Evolutionary conservation across 2,888 invertebrate species (phyloP).

Genomic region (Papilio gigon): DNA sequence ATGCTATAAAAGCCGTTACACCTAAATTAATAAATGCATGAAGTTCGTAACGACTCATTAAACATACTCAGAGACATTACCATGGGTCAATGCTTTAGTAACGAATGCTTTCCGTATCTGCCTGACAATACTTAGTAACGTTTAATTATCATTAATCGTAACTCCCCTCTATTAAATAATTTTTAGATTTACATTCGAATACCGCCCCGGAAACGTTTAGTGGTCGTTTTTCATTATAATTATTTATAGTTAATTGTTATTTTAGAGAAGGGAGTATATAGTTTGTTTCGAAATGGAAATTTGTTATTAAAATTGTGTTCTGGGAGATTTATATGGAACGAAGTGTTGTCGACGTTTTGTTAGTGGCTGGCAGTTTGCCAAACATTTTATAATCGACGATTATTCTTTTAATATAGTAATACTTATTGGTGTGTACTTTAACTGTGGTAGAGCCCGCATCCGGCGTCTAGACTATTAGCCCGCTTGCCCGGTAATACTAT

Average conservation of each 20-base stretch:
- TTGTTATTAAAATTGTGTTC: slow-evolving; percentile 66
- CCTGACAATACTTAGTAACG: slow-evolving; percentile 49
- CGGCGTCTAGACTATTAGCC: too few species aligned
- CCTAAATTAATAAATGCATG: background rate
- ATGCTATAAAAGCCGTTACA: slow-evolving; percentile 4
- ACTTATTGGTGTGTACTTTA: too few species aligned
- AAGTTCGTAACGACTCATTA: slow-evolving; percentile 32
- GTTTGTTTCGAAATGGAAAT: slow-evolving; percentile 52
- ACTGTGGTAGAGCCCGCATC: too few species aligned
- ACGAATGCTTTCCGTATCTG: slow-evolving; percentile 43
- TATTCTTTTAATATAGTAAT: background rate
- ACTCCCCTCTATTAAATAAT: slow-evolving; percentile 50
- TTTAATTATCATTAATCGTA: slow-evolving; percentile 60
- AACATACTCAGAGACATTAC: slow-evolving; percentile 35
- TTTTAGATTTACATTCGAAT: slow-evolving; percentile 64
- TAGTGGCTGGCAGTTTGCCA: slow-evolving; percentile 45
- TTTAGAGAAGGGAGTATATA: slow-evolving; percentile 58
- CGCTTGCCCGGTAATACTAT: too few species aligned
- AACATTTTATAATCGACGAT: slow-evolving; percentile 24
- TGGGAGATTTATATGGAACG: slow-evolving; percentile 47
- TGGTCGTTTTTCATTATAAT: slow-evolving; percentile 75
- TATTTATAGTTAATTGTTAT: slow-evolving; percentile 74
- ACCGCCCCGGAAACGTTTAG: slow-evolving; percentile 67
- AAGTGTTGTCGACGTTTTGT: slow-evolving; percentile 49
- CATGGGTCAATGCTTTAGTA: slow-evolving; percentile 35